Percentiles rank a stretch among this genome's conserved stretches.
Evolutionary conservation across 2,797 vertebrate species (phyloP).

Genomic region (Pteronotus mesoamericanus): DNA sequence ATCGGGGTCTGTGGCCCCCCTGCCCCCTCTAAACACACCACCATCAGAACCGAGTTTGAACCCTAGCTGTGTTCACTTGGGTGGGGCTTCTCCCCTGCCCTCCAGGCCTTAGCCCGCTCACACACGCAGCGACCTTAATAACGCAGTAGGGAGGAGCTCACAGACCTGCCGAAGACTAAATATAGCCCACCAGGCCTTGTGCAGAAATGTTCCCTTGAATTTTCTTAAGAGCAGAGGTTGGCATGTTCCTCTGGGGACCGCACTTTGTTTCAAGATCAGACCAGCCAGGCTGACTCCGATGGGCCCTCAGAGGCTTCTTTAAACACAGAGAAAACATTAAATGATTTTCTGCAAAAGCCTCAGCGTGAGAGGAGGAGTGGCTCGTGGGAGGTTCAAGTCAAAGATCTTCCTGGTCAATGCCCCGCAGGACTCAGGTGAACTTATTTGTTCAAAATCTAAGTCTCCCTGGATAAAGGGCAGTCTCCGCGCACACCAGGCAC

Average conservation of each 20-base stretch:
- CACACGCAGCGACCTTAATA: conserved; percentile 32
- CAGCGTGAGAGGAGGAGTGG: background rate
- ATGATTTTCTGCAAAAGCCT: conserved; percentile 59
- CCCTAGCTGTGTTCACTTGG: conserved; percentile 47
- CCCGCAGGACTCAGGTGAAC: background rate
- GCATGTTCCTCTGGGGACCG: background rate
- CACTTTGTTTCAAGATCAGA: conserved; percentile 10
- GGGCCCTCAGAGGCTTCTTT: conserved; percentile 28
- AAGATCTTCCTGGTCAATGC: conserved; percentile 15
- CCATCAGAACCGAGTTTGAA: conserved; percentile 50
- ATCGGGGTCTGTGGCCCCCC: background rate
- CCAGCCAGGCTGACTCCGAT: conserved; percentile 2
- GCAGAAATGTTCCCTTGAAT: background rate
- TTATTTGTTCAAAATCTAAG: conserved; percentile 23
- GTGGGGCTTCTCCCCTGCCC: conserved; percentile 8
- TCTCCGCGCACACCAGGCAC: background rate
- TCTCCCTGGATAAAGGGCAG: background rate
- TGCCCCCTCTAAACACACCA: conserved; percentile 48
- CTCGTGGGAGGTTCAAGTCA: conserved; percentile 23
- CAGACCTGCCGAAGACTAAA: background rate
- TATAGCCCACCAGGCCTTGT: background rate
- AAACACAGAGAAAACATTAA: conserved; percentile 52
- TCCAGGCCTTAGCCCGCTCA: background rate
- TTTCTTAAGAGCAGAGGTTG: conserved; percentile 26
- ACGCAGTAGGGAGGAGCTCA: background rate